Base-by-base conservation (phyloP, 2,888 invertebrate species). In the Achlya flavicornis region DNA sequence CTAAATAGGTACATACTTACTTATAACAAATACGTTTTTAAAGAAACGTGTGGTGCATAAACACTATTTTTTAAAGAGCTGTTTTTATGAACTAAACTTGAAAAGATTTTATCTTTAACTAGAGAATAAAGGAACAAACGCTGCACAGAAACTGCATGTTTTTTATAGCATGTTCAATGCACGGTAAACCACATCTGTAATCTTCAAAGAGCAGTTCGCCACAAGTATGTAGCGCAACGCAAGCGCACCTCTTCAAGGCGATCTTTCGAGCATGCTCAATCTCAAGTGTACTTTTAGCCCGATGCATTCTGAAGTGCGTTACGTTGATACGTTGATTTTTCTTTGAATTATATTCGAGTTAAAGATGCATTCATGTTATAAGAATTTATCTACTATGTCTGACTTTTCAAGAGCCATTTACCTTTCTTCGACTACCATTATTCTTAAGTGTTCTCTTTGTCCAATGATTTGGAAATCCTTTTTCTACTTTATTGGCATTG, bases 231-330 rank as follows among this genome's bases (percentile, higher is more conserved):
- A 53, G 26, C 43, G 60, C 14, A 14, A 19, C 53, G 53, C 16
- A 14, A 46, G 46, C 46, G 14, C 46, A 46, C 46, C 41, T 60
- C 60, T 60, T 60, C 59, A 60, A 41, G 19, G 26, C 7, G 41
- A 41, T 60, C 76, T 76, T 72, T 77, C 66, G 66, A 66, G 57
- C 58, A 66, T 33, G 33, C n/a, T 19, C 53, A 19, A 60, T 59
- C 63, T 63, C 70, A 69, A 76, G 74, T 71, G 74, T 61, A 64
- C 46, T 66, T 62, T 61, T 35, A 64, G 63, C 64, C 65, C 62
- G 53, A 53, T 53, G 57, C 41, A 8, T 63, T 65, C 63, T 68
- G 59, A 64, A 74, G 72, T 72, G 71, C 64, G 62, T 62, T 46
- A n/a, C 48, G 46, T 11, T 57, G 35, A 58, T 46, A n/a, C 48